Conservation (phyloP, 2,888 invertebrate genomes). For the Eupithecia dodoneata region DNA sequence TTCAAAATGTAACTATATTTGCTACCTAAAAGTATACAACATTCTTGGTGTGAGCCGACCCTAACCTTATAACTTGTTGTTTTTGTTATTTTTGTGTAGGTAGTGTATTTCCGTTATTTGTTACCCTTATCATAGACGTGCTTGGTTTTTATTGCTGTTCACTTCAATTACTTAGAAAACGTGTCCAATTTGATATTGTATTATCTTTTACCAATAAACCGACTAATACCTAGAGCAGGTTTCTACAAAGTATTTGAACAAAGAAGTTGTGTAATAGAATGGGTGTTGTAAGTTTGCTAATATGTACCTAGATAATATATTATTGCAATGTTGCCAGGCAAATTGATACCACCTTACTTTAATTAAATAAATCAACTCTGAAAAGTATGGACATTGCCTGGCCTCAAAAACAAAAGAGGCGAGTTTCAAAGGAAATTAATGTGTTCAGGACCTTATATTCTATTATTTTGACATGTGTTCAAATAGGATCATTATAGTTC, state of each 20-base stretch:
- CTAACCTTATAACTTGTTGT: background rate
- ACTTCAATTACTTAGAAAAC: background rate
- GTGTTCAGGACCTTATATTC: background rate
- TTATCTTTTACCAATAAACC: slow-evolving; percentile 1
- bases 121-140: background rate
- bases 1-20: too few species aligned
- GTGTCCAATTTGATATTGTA: background rate
- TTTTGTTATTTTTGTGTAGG: background rate
- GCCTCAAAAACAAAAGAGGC: background rate
- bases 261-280: background rate
- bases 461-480: background rate
- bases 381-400: background rate
- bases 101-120: background rate
- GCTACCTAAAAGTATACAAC: too few species aligned
- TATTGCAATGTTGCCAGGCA: background rate
- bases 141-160: background rate
- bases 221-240: background rate
- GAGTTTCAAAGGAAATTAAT: background rate
- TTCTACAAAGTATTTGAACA: background rate
- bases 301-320: background rate
- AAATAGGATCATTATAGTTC: background rate
- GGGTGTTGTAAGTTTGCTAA: background rate
- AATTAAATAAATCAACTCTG: background rate
- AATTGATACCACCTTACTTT: background rate
- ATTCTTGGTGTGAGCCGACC: too few species aligned